These are phyloP conservation scores for Drosophila repleta DNA, from an alignment of 1,140 invertebrate genomes.

Conservation along the genomic window DNA sequence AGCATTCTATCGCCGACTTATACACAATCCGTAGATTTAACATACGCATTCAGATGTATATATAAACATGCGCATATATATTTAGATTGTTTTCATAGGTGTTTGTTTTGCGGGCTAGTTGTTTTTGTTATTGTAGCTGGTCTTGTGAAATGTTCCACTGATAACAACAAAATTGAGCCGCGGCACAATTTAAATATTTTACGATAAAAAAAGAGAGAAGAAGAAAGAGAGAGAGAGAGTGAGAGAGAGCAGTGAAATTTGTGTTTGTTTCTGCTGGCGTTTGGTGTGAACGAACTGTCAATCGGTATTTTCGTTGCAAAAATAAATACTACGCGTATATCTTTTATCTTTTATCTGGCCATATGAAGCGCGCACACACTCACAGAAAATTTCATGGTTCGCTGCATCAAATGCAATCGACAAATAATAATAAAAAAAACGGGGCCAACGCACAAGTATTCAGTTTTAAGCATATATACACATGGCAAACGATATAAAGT, in stretches of 20 bases:
- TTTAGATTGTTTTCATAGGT: constrained; percentile 64
- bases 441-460: constrained; percentile 9
- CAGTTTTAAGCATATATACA: background rate
- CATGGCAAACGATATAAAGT: constrained; percentile 5
- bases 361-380: constrained; percentile 4
- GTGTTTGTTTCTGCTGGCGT: constrained; percentile 43
- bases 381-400: constrained; percentile 18
- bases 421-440: constrained; percentile 1
- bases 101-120: constrained; percentile 49
- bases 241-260: constrained; percentile 38
- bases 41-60: constrained; percentile 6
- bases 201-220: constrained; percentile 57
- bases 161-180: constrained; percentile 48
- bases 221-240: background rate
- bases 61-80: constrained; percentile 12
- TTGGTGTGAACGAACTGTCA: constrained; percentile 77
- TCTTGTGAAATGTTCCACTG: constrained; percentile 70
- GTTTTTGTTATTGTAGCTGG: constrained; percentile 49
- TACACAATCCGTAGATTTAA: constrained; percentile 17
- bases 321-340: constrained; percentile 58
- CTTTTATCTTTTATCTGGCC: constrained; percentile 45
- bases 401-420: constrained; percentile 27
- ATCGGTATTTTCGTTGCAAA: constrained; percentile 59
- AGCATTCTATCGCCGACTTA: constrained; percentile 33
- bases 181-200: constrained; percentile 73